Evolutionary conservation across 1,140 invertebrate genomes (phyloP).

Genomic region (Chrysoperla carnea): DNA sequence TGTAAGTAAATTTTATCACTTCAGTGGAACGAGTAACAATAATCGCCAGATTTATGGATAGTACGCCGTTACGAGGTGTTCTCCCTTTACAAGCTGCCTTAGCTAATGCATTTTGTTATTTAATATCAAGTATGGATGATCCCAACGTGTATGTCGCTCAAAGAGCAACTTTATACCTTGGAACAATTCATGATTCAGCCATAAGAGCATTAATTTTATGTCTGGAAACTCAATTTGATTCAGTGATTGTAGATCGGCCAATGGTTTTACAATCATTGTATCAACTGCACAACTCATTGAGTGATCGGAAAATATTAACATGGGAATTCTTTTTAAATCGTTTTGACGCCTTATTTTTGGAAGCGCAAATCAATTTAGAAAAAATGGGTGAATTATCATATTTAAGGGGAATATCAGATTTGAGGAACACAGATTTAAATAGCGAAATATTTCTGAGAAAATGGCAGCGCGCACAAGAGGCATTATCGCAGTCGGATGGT

Average conservation of each 20-base stretch:
- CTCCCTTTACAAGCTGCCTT: slow-evolving; percentile 79
- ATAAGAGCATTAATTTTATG: slow-evolving; percentile 68
- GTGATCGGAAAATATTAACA: slow-evolving; percentile 73
- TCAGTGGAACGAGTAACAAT: slow-evolving; percentile 78
- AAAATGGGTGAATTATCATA: slow-evolving; percentile 65
- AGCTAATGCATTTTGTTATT: slow-evolving; percentile 91
- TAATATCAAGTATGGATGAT: slow-evolving; percentile 93
- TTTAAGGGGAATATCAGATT: slow-evolving; percentile 67
- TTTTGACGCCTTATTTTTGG: slow-evolving; percentile 90
- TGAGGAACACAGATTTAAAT: slow-evolving; percentile 75
- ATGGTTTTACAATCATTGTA: slow-evolving; percentile 94
- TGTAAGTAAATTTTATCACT: slow-evolving; percentile 4
- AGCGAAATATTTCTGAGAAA: slow-evolving; percentile 81
- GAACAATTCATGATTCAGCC: slow-evolving; percentile 80
- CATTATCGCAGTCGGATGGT: slow-evolving; percentile 50
- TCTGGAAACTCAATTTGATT: slow-evolving; percentile 81
- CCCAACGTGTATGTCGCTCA: slow-evolving; percentile 88
- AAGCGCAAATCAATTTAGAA: slow-evolving; percentile 82
- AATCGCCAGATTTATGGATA: slow-evolving; percentile 84
- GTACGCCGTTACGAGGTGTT: slow-evolving; percentile 66
- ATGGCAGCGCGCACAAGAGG: slow-evolving; percentile 76
- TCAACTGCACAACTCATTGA: slow-evolving; percentile 84
- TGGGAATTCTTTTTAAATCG: slow-evolving; percentile 98
- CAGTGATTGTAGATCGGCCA: slow-evolving; percentile 88
- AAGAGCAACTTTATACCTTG: slow-evolving; percentile 78